Evolutionary conservation across 2,888 invertebrate species (phyloP).

Genomic region (Sinotaia quadrata): DNA sequence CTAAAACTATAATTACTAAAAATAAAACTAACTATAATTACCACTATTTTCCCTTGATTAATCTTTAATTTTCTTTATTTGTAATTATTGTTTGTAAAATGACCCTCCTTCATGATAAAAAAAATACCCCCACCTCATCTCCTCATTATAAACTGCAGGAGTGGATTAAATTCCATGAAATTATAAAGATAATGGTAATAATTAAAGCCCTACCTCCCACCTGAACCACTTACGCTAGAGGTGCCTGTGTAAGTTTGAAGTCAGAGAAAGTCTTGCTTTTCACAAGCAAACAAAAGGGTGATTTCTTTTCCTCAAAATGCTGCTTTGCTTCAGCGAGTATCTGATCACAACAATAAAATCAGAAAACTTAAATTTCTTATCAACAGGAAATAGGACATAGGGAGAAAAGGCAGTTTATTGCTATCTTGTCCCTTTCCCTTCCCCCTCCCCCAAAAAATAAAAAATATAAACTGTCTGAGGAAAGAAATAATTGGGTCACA

Average conservation of each 20-base stretch:
- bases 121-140: too few relatives aligned
- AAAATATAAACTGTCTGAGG: too few relatives aligned
- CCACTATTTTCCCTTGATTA: too few relatives aligned
- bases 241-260: conserved; percentile 56
- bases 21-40: too few relatives aligned
- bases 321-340: conserved; percentile 70
- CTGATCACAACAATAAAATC: conserved; percentile 35
- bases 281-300: conserved; percentile 73
- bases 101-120: too few relatives aligned
- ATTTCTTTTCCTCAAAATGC: conserved; percentile 70
- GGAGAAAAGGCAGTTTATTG: background rate
- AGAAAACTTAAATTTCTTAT: background rate
- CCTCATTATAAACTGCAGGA: too few relatives aligned
- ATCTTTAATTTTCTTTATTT: too few relatives aligned
- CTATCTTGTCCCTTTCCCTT: background rate
- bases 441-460: background rate
- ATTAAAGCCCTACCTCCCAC: background rate
- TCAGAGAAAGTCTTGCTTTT: conserved; percentile 73
- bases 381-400: conserved; percentile 2
- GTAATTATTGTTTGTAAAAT: too few relatives aligned
- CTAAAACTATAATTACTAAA: too few relatives aligned
- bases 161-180: background rate
- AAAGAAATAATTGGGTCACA: too few relatives aligned
- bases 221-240: conserved; percentile 10
- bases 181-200: background rate